These are phyloP conservation scores for Mus musculus DNA, from an alignment of 2,113 vertebrate genomes.

Conservation along the genomic window GRCm39 chr1:138353501-138354000, in stretches of 20 bases:
- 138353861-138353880: background rate
- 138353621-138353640: background rate
- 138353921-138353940: background rate
- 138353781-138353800: background rate
- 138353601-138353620: background rate
- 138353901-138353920: background rate
- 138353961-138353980: background rate
- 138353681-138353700: too few species aligned
- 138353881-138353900: background rate
- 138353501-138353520: background rate
- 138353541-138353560: background rate
- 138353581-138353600: background rate
- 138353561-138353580: fast-evolving
- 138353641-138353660: background rate
- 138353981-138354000: background rate
- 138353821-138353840: background rate
- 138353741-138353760: background rate
- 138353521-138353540: background rate
- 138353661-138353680: background rate
- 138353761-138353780: background rate
- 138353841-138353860: background rate
- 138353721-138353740: background rate
- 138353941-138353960: background rate
- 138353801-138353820: background rate
- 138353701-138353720: background rate